Evolutionary conservation across 1,140 invertebrate genomes (phyloP).

Genomic region (Megathymus violae): DNA sequence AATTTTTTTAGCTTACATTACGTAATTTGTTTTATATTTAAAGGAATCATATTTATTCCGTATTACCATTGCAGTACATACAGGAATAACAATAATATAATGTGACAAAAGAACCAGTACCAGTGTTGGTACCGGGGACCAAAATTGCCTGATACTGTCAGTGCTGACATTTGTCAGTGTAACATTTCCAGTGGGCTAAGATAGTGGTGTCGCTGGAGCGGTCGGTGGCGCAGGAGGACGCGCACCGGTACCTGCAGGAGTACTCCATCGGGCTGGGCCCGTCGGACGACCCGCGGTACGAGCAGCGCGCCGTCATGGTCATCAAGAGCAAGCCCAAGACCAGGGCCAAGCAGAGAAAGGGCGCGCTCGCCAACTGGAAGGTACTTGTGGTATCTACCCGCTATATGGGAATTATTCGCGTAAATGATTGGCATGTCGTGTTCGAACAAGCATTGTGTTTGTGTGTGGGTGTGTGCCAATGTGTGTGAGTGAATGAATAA

Average conservation of each 20-base stretch:
- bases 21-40: no score
- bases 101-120: no score
- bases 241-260: constrained; percentile 95
- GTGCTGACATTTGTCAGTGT: no score
- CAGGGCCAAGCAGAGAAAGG: constrained; percentile 97
- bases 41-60: no score
- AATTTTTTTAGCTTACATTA: no score
- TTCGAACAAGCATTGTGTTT: no score
- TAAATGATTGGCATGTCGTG: no score
- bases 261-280: constrained; percentile 97
- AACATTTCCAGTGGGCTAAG: constrained; percentile 94
- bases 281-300: constrained; percentile 91
- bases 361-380: constrained; percentile 99
- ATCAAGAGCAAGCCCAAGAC: constrained; percentile 99
- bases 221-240: constrained; percentile 94
- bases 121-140: no score
- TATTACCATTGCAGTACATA: no score
- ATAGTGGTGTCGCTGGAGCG: constrained; percentile 98
- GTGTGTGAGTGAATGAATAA: neutral
- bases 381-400: constrained; percentile 84
- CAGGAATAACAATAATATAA: no score
- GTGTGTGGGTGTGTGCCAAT: neutral
- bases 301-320: constrained; percentile 97
- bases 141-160: no score
- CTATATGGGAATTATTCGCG: no score